Percentiles rank a stretch among this genome's conserved stretches.
These are phyloP conservation scores for Pemphredon lugubris DNA, from an alignment of 2,888 invertebrate genomes.

Conservation along the genomic window DNA sequence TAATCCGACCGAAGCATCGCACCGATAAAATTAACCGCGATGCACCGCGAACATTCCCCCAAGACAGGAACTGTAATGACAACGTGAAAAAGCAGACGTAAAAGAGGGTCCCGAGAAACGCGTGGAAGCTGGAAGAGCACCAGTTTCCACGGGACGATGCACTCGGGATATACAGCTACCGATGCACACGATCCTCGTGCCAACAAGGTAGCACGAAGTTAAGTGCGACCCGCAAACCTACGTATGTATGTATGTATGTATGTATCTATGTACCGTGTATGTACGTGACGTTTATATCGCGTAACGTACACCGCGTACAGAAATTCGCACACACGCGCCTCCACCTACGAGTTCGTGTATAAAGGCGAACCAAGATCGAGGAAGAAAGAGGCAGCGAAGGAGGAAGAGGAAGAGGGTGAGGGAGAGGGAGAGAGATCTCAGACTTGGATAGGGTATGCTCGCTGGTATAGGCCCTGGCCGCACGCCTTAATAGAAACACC, in stretches of 20 bases:
- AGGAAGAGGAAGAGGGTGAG: constrained; percentile 7
- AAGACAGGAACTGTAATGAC: constrained; percentile 24
- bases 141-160: constrained; percentile 41
- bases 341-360: background rate
- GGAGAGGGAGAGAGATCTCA: constrained; percentile 45
- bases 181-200: constrained; percentile 24
- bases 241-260: background rate
- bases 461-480: constrained; percentile 42
- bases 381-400: constrained; percentile 3
- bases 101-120: constrained; percentile 18
- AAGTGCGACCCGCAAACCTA: constrained; percentile 12
- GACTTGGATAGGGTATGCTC: constrained; percentile 56
- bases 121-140: background rate
- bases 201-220: constrained; percentile 16
- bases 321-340: background rate
- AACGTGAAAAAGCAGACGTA: constrained; percentile 13
- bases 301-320: background rate
- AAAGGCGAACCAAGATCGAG: background rate
- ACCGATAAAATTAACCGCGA: constrained; percentile 37
- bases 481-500: constrained; percentile 69
- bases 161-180: constrained; percentile 36
- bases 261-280: too few relatives aligned
- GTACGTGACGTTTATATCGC: background rate
- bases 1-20: constrained; percentile 31
- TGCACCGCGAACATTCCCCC: constrained; percentile 13